A percentile compares a stretch with the other conserved stretches of the same genome.
Conservation (phyloP, 2,797 vertebrate genomes). For the Gobio occitaniae region DNA sequence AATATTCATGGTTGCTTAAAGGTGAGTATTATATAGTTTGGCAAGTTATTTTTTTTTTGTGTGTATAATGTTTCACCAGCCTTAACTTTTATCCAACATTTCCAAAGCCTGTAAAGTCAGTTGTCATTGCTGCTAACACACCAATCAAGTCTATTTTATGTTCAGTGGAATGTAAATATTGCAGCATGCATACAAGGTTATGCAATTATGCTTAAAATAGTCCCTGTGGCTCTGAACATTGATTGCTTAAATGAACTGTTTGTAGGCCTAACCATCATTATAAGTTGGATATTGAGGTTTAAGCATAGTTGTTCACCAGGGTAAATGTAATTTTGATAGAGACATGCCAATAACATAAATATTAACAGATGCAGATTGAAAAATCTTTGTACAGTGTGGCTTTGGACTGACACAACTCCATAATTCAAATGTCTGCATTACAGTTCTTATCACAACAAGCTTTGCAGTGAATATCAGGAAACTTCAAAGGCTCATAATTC, state of each 20-base stretch:
- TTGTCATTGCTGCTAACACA: not conserved
- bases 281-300: not conserved
- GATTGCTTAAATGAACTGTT: not conserved
- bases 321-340: not conserved
- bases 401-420: not conserved
- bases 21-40: not conserved
- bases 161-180: constrained; percentile 1
- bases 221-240: not conserved
- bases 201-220: constrained; percentile 3
- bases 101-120: not conserved
- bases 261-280: not conserved
- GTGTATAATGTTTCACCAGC: not conserved
- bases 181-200: not conserved
- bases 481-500: not conserved
- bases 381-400: not conserved
- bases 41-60: not conserved
- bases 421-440: not conserved
- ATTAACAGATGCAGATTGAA: not conserved
- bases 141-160: not conserved
- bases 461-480: not conserved
- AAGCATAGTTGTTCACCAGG: not conserved
- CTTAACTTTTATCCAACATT: not conserved
- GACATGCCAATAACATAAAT: not conserved
- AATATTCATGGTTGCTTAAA: not conserved
- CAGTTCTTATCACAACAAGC: not conserved